Evolutionary conservation across 2,888 invertebrate species (phyloP), one percentile per base, ranked within the genome.

Genomic region (Mycalesis mineus): DNA sequence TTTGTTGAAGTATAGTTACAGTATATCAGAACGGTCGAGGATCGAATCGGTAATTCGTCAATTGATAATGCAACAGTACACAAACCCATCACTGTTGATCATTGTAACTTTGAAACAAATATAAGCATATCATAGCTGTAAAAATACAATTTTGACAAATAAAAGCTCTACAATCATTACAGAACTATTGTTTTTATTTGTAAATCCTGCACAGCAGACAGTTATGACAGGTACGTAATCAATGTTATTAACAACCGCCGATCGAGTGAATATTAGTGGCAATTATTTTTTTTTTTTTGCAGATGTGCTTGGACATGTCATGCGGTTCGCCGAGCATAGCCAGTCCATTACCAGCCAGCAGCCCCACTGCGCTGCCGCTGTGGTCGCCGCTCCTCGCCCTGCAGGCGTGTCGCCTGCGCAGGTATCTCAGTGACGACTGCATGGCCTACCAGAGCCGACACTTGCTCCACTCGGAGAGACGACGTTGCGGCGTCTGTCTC

Each of bases 111-210:
- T 91, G 92, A 92, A 92, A 92, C 93, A 92, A 92, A 93, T 92
- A 92, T 94, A 95, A 95, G 95, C 95, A 95, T 95, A 95, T 95
- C 95, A 95, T 95, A 95, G 95, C 94, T 95, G 95, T 95, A 95
- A 95, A 93, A 93, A 92, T 92, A 92, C 92, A 92, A 93, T 94
- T 92, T 93, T 94, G 93, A 93, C 93, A 93, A 94, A 94, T 94
- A 94, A 94, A 93, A 93, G 91, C 91, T 91, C 90, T 89, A 92
- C 91, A 92, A 87, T 87, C 88, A 89, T 87, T 88, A 86, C 81
- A 82, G 72, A 77, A 71, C 60, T 68, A 68, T 65, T 78, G 58
- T 84, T 22, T 85, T 83, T 72, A 78, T 77, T 82, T 60, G 8
- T 50, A 31, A 41, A 45, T 7, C 11, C 56, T 52, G 29, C 58